Percentiles rank a stretch among this genome's conserved stretches.
Evolutionary conservation across 2,888 invertebrate genomes (phyloP).

Genomic region (Crepidodera aurea): DNA sequence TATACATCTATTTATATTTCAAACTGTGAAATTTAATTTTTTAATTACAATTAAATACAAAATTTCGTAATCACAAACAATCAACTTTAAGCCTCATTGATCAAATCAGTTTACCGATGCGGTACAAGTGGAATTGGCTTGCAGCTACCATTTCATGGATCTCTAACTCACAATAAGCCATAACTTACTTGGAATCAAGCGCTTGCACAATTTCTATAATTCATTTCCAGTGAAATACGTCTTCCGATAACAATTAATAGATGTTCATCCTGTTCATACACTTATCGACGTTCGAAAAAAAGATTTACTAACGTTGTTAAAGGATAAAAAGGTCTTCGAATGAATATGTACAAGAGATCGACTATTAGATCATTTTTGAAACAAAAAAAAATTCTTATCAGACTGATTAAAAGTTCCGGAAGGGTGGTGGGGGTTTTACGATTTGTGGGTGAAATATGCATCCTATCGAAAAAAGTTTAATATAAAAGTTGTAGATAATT

Average conservation of each 20-base stretch:
- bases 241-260: conserved; percentile 32
- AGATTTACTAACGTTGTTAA: not conserved
- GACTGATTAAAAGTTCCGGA: no score
- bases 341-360: no score
- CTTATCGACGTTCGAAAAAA: conserved; percentile 24
- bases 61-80: conserved; percentile 7
- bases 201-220: conserved; percentile 28
- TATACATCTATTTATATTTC: no score
- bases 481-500: no score
- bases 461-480: no score
- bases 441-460: no score
- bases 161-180: conserved; percentile 21
- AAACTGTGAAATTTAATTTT: no score
- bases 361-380: no score
- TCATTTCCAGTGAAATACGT: conserved; percentile 32
- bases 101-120: conserved; percentile 9
- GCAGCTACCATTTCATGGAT: conserved; percentile 14
- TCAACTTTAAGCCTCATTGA: conserved; percentile 8
- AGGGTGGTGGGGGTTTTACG: no score
- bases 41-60: no score
- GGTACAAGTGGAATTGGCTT: conserved; percentile 4
- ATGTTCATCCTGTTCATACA: conserved; percentile 33
- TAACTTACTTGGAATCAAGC: conserved; percentile 22
- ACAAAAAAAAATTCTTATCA: no score
- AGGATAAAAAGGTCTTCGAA: no score